phyloP scores from a whole-genome alignment of 1,140 invertebrate species.

The Drosophila ogumai region DNA sequence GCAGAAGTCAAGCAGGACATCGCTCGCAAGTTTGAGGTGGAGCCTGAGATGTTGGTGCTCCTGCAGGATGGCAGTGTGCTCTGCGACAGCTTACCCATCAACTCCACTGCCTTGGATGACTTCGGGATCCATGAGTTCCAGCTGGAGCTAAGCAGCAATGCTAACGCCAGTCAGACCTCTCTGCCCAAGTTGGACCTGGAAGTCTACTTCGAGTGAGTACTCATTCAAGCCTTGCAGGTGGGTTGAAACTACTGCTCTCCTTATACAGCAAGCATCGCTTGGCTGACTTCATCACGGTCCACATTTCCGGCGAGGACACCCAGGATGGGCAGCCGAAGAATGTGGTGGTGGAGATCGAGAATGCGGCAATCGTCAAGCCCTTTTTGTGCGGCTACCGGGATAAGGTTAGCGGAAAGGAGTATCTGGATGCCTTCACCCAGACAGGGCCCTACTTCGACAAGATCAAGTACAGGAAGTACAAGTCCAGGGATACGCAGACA shows the following conservation, averaged over 20 bases:
- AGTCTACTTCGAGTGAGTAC: slow-evolving; percentile 79
- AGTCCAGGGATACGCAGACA: slow-evolving; percentile 80
- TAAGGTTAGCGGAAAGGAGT: slow-evolving; percentile 85
- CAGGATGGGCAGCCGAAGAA: slow-evolving; percentile 79
- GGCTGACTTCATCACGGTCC: slow-evolving; percentile 86
- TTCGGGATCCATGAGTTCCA: slow-evolving; percentile 78
- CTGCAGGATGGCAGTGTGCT: slow-evolving; percentile 50
- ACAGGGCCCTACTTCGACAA: slow-evolving; percentile 86
- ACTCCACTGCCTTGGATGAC: slow-evolving; percentile 62
- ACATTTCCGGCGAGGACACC: slow-evolving; percentile 78
- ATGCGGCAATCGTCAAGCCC: slow-evolving; percentile 86
- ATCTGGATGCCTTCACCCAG: slow-evolving; percentile 87
- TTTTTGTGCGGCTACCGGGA: slow-evolving; percentile 87
- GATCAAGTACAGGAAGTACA: slow-evolving; percentile 67
- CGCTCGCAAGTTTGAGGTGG: slow-evolving; percentile 72
- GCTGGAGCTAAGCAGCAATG: slow-evolving; percentile 33
- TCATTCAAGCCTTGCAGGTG: background rate
- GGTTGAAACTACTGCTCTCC: background rate
- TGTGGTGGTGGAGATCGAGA: slow-evolving; percentile 86
- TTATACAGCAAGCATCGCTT: slow-evolving; percentile 71
- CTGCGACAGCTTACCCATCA: slow-evolving; percentile 52
- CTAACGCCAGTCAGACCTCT: background rate
- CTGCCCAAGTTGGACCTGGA: slow-evolving; percentile 58
- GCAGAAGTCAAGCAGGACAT: slow-evolving; percentile 77
- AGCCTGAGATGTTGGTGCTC: slow-evolving; percentile 51